Conservation (phyloP, 2,888 invertebrate species). For the Ceratothoa steindachneri region DNA sequence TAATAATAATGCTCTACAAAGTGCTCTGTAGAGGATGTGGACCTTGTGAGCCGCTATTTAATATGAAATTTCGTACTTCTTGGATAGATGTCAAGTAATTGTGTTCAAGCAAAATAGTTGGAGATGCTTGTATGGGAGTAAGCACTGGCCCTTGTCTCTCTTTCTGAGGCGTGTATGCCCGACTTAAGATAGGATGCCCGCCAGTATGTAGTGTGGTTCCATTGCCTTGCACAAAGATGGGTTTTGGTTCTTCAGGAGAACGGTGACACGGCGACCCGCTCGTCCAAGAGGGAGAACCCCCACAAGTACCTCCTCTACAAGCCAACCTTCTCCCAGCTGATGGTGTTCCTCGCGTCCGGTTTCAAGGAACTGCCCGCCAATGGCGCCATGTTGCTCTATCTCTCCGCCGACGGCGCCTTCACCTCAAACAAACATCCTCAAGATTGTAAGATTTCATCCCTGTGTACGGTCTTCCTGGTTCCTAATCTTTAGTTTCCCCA, state of each 20-base stretch:
- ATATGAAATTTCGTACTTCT: background rate
- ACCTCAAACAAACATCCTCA: slow-evolving; percentile 78
- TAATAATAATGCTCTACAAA: background rate
- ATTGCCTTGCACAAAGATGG: too few relatives aligned
- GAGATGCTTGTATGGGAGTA: too few relatives aligned
- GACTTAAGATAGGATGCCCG: too few relatives aligned
- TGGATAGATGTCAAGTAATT: too few relatives aligned
- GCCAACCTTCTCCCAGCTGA: slow-evolving; percentile 86
- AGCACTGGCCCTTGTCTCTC: too few relatives aligned
- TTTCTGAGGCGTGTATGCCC: too few relatives aligned
- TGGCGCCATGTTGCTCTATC: slow-evolving; percentile 83
- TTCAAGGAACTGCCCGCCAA: slow-evolving; percentile 89
- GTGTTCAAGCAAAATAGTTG: too few relatives aligned
- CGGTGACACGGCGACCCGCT: slow-evolving; percentile 39
- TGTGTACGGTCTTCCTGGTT: too few relatives aligned
- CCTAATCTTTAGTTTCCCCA: too few relatives aligned
- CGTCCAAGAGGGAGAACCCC: slow-evolving; percentile 75
- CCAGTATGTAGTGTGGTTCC: too few relatives aligned
- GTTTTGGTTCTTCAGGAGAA: slow-evolving; percentile 18
- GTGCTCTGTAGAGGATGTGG: too few relatives aligned
- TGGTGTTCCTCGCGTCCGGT: slow-evolving; percentile 84
- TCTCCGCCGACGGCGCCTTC: slow-evolving; percentile 87
- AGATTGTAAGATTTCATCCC: slow-evolving; percentile 63
- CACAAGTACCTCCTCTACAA: slow-evolving; percentile 95
- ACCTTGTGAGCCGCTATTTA: background rate